Conservation (phyloP, 2,797 vertebrate genomes). For the Chelmon rostratus region DNA sequence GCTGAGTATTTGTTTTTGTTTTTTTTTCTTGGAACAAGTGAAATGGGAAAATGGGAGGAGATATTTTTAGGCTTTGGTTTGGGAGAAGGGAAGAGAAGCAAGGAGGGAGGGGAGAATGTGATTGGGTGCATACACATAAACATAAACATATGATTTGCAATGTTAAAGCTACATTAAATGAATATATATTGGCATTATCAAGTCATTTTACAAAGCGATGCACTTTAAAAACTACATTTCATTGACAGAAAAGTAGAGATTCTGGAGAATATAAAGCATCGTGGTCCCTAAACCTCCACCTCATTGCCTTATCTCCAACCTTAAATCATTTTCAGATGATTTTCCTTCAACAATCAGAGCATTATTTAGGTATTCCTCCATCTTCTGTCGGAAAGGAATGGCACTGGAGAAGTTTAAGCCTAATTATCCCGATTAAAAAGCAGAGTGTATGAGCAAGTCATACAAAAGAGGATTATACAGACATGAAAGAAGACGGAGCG, state of each 20-base stretch:
- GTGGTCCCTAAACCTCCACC: conserved; percentile 47
- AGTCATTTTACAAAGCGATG: neutral
- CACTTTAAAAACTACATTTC: neutral
- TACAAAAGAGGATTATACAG: conserved; percentile 72
- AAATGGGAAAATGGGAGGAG: conserved; percentile 15
- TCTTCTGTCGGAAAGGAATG: conserved; percentile 44
- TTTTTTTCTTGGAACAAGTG: conserved; percentile 32
- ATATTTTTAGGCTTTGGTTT: neutral
- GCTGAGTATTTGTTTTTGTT: conserved; percentile 4
- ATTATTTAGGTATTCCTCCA: conserved; percentile 42
- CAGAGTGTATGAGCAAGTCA: conserved; percentile 66
- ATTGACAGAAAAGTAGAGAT: neutral
- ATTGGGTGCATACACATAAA: neutral
- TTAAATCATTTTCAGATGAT: conserved; percentile 41
- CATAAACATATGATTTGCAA: neutral
- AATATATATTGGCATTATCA: neutral
- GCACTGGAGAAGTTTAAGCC: conserved; percentile 59
- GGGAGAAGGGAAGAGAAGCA: neutral
- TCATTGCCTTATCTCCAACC: conserved; percentile 35
- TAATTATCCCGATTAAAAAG: conserved; percentile 76
- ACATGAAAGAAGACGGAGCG: conserved; percentile 60
- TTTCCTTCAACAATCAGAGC: conserved; percentile 29
- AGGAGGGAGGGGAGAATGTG: neutral
- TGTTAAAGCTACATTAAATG: neutral
- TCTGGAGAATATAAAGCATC: conserved; percentile 45